Percentiles rank a stretch among this genome's conserved stretches.
Evolutionary conservation across 2,797 vertebrate species (phyloP).

Genomic region (Dipus sagitta): DNA sequence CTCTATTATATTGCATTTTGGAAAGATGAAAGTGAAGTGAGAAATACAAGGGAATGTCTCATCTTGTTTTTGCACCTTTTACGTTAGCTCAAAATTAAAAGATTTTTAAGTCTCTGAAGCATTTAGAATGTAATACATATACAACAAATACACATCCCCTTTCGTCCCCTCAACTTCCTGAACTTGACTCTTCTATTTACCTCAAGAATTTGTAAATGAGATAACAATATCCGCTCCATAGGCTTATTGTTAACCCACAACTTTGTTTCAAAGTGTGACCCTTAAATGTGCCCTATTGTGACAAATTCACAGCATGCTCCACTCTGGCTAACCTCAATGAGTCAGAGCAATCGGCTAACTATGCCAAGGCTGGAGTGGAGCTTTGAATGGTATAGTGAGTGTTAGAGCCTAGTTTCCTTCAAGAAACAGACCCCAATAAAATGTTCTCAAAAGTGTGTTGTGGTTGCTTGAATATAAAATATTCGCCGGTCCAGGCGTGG

Average conservation of each 20-base stretch:
- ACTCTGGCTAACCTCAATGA: neutral
- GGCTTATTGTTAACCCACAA: slow-evolving; percentile 5
- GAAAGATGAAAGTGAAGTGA: slow-evolving; percentile 13
- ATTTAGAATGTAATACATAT: neutral
- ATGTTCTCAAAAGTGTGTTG: neutral
- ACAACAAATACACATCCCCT: neutral
- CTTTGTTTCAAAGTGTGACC: neutral
- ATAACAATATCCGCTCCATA: neutral
- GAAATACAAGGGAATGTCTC: neutral
- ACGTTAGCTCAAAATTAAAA: slow-evolving; percentile 19
- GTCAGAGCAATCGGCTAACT: slow-evolving; percentile 14
- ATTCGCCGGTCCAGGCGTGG: too few species aligned
- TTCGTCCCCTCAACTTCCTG: neutral
- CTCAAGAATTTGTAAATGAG: slow-evolving; percentile 28
- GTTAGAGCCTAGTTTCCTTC: neutral
- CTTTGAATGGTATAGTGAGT: neutral
- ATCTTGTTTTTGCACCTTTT: slow-evolving; percentile 21
- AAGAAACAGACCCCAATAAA: slow-evolving; percentile 36
- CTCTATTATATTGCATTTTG: neutral
- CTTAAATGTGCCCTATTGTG: slow-evolving; percentile 10
- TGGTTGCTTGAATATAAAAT: too few species aligned
- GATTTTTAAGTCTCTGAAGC: neutral
- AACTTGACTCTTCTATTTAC: slow-evolving; percentile 31
- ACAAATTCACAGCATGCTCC: neutral
- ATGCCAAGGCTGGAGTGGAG: neutral